A percentile compares a stretch with the other conserved stretches of the same genome.
phyloP scores from a whole-genome alignment of 2,113 vertebrate genomes.

The Tapirus terrestris region DNA sequence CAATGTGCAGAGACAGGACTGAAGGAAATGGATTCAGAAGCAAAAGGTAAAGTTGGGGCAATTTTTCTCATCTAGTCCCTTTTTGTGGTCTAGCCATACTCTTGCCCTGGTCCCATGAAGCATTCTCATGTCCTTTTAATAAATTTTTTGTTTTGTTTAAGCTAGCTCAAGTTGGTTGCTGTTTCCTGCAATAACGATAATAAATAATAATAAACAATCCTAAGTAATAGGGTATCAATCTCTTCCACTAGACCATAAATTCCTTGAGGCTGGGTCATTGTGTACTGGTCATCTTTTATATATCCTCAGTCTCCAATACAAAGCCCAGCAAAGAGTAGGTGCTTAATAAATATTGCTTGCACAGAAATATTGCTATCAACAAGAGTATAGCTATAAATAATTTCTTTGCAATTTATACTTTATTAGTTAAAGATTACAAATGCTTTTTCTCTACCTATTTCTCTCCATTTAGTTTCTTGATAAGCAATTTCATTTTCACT shows the following conservation, averaged over 20 bases:
- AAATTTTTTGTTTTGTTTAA: slow-evolving; percentile 20
- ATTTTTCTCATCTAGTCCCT: background rate
- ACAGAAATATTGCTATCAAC: slow-evolving; percentile 3
- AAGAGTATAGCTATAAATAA: background rate
- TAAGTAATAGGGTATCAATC: slow-evolving; percentile 29
- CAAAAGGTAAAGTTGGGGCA: background rate
- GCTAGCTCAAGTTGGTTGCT: slow-evolving; percentile 38
- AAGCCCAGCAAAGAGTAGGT: background rate
- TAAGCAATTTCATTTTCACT: slow-evolving; percentile 26
- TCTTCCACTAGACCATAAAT: background rate
- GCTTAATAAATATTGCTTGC: background rate
- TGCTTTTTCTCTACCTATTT: slow-evolving; percentile 15
- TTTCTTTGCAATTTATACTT: slow-evolving; percentile 16
- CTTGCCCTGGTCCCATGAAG: background rate
- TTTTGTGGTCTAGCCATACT: background rate
- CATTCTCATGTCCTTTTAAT: background rate
- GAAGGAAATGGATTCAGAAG: background rate
- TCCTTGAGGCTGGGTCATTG: background rate
- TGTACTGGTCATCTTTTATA: slow-evolving; percentile 38
- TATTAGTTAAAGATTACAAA: slow-evolving; percentile 51
- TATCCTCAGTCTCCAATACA: background rate
- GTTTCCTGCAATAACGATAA: background rate
- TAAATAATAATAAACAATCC: slow-evolving; percentile 27
- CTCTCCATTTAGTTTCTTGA: slow-evolving; percentile 14
- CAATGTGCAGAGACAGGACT: background rate